Percentiles rank a stretch among this genome's conserved stretches.
Conservation (phyloP, 1,140 invertebrate genomes). For the Oreohelix idahoensis region DNA sequence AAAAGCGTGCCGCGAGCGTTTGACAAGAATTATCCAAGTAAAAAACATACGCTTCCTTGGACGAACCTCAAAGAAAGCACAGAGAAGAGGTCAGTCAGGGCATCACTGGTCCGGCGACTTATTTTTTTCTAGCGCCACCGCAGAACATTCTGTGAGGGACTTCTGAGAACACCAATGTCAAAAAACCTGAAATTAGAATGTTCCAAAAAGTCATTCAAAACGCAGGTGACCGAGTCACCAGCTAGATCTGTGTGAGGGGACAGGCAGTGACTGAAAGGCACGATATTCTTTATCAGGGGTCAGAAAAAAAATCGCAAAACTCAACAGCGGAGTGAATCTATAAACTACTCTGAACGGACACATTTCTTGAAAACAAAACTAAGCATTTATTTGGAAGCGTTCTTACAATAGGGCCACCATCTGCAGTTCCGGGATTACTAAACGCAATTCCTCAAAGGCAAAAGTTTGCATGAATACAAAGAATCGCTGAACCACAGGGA, state of each 20-base stretch:
- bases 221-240: background rate
- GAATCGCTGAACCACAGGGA: no score
- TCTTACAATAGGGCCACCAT: background rate
- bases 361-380: background rate
- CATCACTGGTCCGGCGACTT: no score
- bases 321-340: background rate
- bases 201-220: background rate
- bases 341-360: background rate
- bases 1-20: no score
- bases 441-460: no score
- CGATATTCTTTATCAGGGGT: background rate
- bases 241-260: background rate
- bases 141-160: background rate
- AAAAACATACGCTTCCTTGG: no score
- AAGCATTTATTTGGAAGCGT: background rate
- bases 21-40: no score
- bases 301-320: background rate
- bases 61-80: no score
- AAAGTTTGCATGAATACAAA: no score
- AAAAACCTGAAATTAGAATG: background rate
- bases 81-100: no score
- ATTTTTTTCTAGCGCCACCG: background rate
- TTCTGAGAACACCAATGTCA: background rate
- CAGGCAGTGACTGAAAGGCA: background rate
- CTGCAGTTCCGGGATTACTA: no score